Evolutionary conservation across 1,140 invertebrate species (phyloP), one percentile per base, ranked within the genome.

Genomic region (Drosophila saltans): DNA sequence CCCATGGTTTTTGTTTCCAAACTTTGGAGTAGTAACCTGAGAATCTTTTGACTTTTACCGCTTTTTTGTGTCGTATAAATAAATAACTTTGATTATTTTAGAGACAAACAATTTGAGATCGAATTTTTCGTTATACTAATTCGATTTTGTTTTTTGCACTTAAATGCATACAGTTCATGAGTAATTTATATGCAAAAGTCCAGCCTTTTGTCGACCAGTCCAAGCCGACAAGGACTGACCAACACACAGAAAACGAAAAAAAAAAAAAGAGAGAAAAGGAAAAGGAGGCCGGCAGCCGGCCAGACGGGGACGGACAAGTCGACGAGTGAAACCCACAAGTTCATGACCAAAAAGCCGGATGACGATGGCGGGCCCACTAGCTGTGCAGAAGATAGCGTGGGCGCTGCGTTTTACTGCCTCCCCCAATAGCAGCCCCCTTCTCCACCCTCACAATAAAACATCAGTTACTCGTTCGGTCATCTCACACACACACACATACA

Each of bases 301-400:
- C 45, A 45, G 45, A 24, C 45, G 2, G 45, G 16, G 43, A 30
- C 40, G 30, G 45, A 57, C 65, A 48, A 62, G 68, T 65, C 57
- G 52, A 63, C 63, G 66, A 69, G 33, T 63, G 30, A 78, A 78
- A 64, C 73, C 80, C 80, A 75, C 84, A 89, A 89, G 84, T 89
- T 89, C 84, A 89, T 84, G 80, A 89, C 84, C 84, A 89, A 89
- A 89, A 72, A 65, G 84, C 84, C 84, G 84, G 61, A 66, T 64
- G 58, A 61, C 40, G 16, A 63, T 45, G 58, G 41, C 72, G 72
- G 69, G 59, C 72, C 67, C 75, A 78, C 60, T 16, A 26, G 63
- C 21, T 52, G 36, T 43, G 21, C 45, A 21, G 40, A 55, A 83
- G 69, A 77, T 62, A 80, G 83, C 74, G 84, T 88, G 84, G 84